Percentiles rank a stretch among this genome's conserved stretches.
Evolutionary conservation across 2,888 invertebrate genomes (phyloP).

Genomic region (Listrodromus nycthemerus): DNA sequence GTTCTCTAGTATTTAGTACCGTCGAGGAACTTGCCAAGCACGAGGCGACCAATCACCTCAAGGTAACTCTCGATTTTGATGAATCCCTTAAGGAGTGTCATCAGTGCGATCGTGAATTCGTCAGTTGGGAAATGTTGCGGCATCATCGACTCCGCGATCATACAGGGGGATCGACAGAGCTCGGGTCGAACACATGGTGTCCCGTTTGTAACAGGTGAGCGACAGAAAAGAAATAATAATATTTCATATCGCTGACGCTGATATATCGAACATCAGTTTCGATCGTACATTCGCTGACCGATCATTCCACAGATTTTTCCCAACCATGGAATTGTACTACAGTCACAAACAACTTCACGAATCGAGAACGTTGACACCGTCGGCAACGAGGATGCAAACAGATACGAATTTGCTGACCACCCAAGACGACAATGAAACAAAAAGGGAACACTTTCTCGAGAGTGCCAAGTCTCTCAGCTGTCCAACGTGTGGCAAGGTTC

Average conservation of each 20-base stretch:
- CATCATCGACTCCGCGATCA: constrained; percentile 79
- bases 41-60: constrained; percentile 77
- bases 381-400: constrained; percentile 40
- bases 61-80: constrained; percentile 76
- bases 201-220: constrained; percentile 77
- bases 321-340: constrained; percentile 73
- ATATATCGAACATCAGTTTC: neutral
- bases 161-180: constrained; percentile 69
- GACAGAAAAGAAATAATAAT: neutral
- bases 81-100: constrained; percentile 77
- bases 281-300: neutral
- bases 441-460: constrained; percentile 73
- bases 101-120: constrained; percentile 78
- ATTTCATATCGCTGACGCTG: neutral
- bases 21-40: constrained; percentile 79
- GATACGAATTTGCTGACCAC: constrained; percentile 50
- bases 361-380: constrained; percentile 53
- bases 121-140: constrained; percentile 79
- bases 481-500: constrained; percentile 80
- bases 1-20: constrained; percentile 73
- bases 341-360: constrained; percentile 76
- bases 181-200: constrained; percentile 77
- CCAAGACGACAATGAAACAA: constrained; percentile 69
- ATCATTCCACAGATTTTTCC: constrained; percentile 74
- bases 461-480: constrained; percentile 75